Conservation (phyloP, 2,797 vertebrate species). For the Hylomyscus alleni region DNA sequence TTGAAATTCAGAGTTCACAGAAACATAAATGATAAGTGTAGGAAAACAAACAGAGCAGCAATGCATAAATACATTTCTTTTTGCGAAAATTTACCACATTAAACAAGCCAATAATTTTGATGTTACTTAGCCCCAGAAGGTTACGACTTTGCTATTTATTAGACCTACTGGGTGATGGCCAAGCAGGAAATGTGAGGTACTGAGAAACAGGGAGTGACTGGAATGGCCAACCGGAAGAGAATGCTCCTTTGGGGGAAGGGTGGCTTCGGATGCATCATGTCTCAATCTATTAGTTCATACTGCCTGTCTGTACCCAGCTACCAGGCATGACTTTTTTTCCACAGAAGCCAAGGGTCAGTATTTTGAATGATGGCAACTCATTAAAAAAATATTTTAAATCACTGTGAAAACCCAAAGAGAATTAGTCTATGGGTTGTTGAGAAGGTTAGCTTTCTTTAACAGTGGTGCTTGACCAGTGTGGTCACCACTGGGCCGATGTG, state of each 20-base stretch:
- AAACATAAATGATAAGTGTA: slow-evolving; percentile 81
- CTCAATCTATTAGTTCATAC: not conserved
- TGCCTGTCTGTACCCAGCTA: not conserved
- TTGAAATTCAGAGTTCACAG: slow-evolving; percentile 81
- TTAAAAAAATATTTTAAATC: slow-evolving; percentile 11
- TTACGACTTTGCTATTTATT: slow-evolving; percentile 56
- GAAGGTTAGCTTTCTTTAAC: not conserved
- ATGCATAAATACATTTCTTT: slow-evolving; percentile 81
- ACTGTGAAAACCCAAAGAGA: slow-evolving; percentile 14
- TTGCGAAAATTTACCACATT: slow-evolving; percentile 81
- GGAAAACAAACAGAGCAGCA: slow-evolving; percentile 84
- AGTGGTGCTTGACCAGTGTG: not conserved
- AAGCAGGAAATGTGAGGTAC: slow-evolving; percentile 60
- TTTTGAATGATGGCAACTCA: slow-evolving; percentile 39
- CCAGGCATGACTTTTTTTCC: not conserved
- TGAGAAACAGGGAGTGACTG: not conserved
- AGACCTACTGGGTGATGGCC: slow-evolving; percentile 46
- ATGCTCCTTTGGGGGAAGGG: not conserved
- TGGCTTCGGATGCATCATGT: not conserved
- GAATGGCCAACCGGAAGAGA: not conserved
- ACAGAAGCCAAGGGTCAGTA: not conserved
- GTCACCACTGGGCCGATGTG: not conserved
- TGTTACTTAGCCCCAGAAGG: slow-evolving; percentile 63
- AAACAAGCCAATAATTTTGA: slow-evolving; percentile 79
- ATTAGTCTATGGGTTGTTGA: not conserved